phyloP scores from a whole-genome alignment of 1,140 invertebrate genomes.

The Campoletis sonorensis region DNA sequence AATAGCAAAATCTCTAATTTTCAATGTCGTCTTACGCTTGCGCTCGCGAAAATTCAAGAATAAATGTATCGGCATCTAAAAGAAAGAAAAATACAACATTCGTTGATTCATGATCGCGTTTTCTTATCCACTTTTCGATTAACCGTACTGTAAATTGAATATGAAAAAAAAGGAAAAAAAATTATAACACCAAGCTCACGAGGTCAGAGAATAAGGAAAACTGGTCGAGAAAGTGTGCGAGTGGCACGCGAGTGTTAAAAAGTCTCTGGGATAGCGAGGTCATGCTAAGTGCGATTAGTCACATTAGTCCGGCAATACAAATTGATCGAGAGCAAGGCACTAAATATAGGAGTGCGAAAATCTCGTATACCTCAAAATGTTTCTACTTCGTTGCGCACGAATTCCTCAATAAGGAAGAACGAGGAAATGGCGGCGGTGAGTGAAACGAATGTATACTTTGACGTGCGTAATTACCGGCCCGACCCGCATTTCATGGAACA shows the following conservation, averaged over 20 bases:
- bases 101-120: neutral
- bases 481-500: neutral
- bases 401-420: neutral
- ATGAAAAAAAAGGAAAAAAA: no score
- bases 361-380: neutral
- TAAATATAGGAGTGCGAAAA: neutral
- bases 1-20: no score
- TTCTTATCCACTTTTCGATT: neutral
- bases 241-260: neutral
- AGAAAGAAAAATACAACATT: neutral
- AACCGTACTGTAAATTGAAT: neutral
- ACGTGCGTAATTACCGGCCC: neutral
- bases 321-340: neutral
- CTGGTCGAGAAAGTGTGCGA: neutral
- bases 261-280: neutral
- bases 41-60: no score
- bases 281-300: constrained; percentile 1
- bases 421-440: neutral
- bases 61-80: no score
- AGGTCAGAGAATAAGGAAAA: neutral
- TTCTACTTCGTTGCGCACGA: neutral
- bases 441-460: neutral
- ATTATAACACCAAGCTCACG: neutral
- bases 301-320: constrained; percentile 18
- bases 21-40: no score